A percentile compares a stretch with the other conserved stretches of the same genome.
Evolutionary conservation across 2,113 vertebrate species (phyloP).

Genomic region (Lophura nycthemera): DNA sequence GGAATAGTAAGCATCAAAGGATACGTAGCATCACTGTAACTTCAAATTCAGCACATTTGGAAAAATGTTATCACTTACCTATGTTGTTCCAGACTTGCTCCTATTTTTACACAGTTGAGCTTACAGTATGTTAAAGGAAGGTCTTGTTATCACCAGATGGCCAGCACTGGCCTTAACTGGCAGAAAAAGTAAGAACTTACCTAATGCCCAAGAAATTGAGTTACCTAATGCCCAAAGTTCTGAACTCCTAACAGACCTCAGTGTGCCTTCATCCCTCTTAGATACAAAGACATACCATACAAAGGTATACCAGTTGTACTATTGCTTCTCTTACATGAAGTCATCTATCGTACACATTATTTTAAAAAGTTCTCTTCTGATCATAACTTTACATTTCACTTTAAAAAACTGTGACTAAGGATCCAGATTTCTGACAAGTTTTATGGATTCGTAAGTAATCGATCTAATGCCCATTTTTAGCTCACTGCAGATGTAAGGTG

Average conservation of each 20-base stretch:
- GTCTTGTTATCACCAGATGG: background rate
- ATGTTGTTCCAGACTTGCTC: background rate
- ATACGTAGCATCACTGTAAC: background rate
- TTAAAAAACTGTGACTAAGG: background rate
- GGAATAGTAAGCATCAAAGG: background rate
- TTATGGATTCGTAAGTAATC: background rate
- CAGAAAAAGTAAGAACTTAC: conserved; percentile 16
- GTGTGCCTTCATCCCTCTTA: background rate
- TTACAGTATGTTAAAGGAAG: background rate
- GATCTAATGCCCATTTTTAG: conserved; percentile 25
- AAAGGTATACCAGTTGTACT: background rate
- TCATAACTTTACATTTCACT: background rate
- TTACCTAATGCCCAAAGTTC: conserved; percentile 16
- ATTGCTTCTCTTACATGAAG: background rate
- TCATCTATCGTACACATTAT: background rate
- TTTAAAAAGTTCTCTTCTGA: background rate
- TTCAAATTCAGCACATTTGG: background rate
- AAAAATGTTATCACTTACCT: background rate
- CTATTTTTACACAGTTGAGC: conserved; percentile 24
- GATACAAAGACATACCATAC: background rate
- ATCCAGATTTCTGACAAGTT: background rate
- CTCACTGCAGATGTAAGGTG: background rate
- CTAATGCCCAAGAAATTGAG: conserved; percentile 25
- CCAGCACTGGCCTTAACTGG: background rate
- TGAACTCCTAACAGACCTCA: background rate